Conservation (phyloP, 2,113 vertebrate genomes). For the Mustela lutreola region DNA sequence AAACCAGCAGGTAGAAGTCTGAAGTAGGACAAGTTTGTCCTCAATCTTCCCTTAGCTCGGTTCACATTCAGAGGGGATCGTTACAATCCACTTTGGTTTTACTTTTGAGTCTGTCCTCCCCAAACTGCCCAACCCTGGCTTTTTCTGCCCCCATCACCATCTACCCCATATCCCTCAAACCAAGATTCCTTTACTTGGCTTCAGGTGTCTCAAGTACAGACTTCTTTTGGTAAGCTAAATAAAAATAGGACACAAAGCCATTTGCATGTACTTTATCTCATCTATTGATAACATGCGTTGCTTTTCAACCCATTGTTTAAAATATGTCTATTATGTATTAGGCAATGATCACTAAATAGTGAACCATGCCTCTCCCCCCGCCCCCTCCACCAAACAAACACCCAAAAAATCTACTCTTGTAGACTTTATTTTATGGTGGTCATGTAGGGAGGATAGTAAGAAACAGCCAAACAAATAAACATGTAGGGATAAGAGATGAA, state of each 20-base stretch:
- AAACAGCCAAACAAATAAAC: not conserved
- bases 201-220: not conserved
- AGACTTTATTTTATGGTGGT: not conserved
- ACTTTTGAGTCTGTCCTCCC: not conserved
- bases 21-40: not conserved
- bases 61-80: not conserved
- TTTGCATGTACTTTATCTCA: not conserved
- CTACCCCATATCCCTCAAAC: not conserved
- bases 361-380: too few relatives aligned
- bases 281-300: not conserved
- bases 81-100: not conserved
- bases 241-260: not conserved
- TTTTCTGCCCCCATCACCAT: not conserved
- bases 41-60: not conserved
- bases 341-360: not conserved
- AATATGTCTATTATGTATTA: not conserved
- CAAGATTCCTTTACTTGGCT: not conserved
- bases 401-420: not conserved
- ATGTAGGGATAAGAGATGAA: fast-evolving
- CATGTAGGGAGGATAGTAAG: fast-evolving
- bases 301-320: not conserved
- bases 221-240: not conserved
- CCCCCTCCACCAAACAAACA: not conserved
- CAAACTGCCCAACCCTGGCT: not conserved
- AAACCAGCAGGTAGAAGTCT: constrained; percentile 61